These are phyloP conservation scores for Cuculus canorus DNA, from an alignment of 2,797 vertebrate genomes.

Conservation along the genomic window DNA sequence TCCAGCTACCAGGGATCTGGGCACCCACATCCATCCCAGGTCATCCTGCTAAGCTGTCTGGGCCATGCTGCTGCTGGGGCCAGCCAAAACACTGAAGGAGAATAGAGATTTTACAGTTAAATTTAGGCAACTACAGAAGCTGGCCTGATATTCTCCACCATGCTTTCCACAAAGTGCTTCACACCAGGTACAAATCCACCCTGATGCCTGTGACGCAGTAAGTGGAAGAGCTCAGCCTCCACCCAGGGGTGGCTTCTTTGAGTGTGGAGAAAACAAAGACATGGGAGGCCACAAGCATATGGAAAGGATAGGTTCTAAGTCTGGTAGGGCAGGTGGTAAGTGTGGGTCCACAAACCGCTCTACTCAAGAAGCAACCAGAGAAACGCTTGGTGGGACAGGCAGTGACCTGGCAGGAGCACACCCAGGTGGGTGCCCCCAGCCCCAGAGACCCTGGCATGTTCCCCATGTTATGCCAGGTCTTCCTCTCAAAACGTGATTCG, in stretches of 20 bases:
- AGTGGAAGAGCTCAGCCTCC: background rate
- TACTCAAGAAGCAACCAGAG: background rate
- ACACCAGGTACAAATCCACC: background rate
- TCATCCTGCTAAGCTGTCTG: background rate
- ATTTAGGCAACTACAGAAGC: background rate
- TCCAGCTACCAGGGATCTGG: accelerated
- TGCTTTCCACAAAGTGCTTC: background rate
- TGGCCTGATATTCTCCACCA: background rate
- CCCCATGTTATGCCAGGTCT: accelerated
- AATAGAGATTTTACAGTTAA: background rate
- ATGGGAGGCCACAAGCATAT: accelerated
- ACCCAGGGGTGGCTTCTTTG: background rate
- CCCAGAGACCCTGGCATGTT: background rate
- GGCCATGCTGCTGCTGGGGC: background rate
- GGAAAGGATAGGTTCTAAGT: background rate
- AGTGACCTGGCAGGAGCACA: background rate
- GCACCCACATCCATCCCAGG: background rate
- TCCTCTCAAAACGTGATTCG: background rate
- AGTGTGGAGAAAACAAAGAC: background rate
- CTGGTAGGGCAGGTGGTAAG: background rate
- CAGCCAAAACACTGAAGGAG: accelerated
- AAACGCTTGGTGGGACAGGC: background rate
- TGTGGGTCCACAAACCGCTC: background rate
- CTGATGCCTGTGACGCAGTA: background rate
- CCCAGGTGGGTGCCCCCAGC: accelerated